A percentile compares a stretch with the other conserved stretches of the same genome.
These are phyloP conservation scores for Sebastes nivosus DNA, from an alignment of 2,797 vertebrate species.

Conservation along the genomic window DNA sequence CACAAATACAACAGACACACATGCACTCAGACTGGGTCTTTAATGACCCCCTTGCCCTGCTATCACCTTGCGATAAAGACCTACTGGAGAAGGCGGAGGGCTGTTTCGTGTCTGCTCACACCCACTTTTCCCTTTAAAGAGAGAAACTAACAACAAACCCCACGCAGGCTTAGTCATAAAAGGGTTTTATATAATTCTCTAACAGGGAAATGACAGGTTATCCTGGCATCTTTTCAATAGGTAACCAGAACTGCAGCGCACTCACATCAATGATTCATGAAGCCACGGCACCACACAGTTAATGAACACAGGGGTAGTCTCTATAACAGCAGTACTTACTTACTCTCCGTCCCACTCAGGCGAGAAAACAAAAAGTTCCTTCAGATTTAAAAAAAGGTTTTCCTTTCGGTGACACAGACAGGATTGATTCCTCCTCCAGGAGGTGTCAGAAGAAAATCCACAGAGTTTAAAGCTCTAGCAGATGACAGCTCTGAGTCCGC, in stretches of 20 bases:
- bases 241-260: constrained; percentile 65
- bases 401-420: constrained; percentile 31
- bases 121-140: constrained; percentile 63
- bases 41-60: constrained; percentile 63
- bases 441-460: constrained; percentile 59
- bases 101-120: constrained; percentile 73
- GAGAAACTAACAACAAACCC: constrained; percentile 57
- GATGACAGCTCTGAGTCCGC: constrained; percentile 64
- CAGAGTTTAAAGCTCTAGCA: constrained; percentile 36
- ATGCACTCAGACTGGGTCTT: constrained; percentile 45
- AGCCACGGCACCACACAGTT: constrained; percentile 57
- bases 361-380: constrained; percentile 43
- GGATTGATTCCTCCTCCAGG: constrained; percentile 32
- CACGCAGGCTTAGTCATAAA: constrained; percentile 29
- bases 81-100: constrained; percentile 48
- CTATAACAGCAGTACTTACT: constrained; percentile 52
- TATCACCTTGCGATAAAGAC: constrained; percentile 79
- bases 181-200: constrained; percentile 37
- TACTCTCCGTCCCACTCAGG: constrained; percentile 43
- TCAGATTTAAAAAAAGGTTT: constrained; percentile 33
- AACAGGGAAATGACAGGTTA: constrained; percentile 38
- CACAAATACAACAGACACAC: constrained; percentile 8
- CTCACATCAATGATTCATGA: constrained; percentile 76
- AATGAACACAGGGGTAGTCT: constrained; percentile 66
- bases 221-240: constrained; percentile 47